Conservation (phyloP, 1,140 invertebrate genomes). For the Euura lappo region DNA sequence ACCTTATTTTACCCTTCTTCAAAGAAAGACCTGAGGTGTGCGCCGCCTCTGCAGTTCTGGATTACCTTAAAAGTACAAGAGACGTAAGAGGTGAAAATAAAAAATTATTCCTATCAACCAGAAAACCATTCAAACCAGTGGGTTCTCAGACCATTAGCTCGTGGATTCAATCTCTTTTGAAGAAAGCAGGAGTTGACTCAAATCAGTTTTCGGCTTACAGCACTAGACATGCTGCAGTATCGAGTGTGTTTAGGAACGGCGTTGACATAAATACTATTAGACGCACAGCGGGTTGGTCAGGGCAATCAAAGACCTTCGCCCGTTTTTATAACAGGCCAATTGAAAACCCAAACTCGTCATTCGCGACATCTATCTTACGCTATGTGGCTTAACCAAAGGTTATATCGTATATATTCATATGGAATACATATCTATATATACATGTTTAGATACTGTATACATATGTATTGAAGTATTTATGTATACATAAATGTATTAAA, state of each 20-base stretch:
- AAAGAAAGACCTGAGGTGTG: background rate
- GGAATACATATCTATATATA: too few relatives aligned
- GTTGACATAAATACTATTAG: constrained; percentile 25
- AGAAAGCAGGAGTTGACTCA: constrained; percentile 30
- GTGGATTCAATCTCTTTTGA: constrained; percentile 34
- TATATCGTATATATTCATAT: too few relatives aligned
- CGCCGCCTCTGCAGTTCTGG: background rate
- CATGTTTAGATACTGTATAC: too few relatives aligned
- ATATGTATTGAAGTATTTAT: too few relatives aligned
- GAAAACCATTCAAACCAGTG: constrained; percentile 18
- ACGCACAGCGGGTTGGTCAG: constrained; percentile 29
- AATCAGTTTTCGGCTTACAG: constrained; percentile 29
- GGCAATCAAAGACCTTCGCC: constrained; percentile 28
- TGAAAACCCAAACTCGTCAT: background rate
- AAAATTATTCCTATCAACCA: background rate
- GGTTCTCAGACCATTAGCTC: constrained; percentile 30
- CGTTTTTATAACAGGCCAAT: constrained; percentile 36
- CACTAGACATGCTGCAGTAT: constrained; percentile 34
- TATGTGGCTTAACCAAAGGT: too few relatives aligned
- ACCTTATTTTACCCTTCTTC: constrained; percentile 11
- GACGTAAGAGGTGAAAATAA: background rate
- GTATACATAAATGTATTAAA: too few relatives aligned
- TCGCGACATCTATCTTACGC: background rate
- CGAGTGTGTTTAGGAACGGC: constrained; percentile 28
- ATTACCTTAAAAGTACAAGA: constrained; percentile 11